Evolutionary conservation across 2,113 vertebrate species (phyloP), one percentile per base, ranked within the genome.

Genomic region (Micromys minutus): DNA sequence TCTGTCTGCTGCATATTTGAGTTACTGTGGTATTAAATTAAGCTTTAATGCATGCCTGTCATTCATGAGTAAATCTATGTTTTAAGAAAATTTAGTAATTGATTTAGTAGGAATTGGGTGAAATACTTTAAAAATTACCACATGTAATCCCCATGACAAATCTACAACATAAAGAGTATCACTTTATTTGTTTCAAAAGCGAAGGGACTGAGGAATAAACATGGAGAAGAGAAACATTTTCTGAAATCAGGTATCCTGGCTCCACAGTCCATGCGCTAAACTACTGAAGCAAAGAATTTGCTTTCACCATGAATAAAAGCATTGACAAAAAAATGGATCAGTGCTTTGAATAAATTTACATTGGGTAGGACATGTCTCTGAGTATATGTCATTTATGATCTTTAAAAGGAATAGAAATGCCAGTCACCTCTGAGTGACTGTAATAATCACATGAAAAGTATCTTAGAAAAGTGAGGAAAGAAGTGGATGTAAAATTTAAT

Each of bases 361-460:
- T 13, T 21, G 26, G 42, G 31, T 75, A 2, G 76, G 75, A 71
- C 36, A 90, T 3, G 22, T 79, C 61, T 92, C 61, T 84, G 67
- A 95, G n/a, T 72, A 36, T 47, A 75, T 65, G 75, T 89, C 59
- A 67, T 75, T 96, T 91, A 71, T 17, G 72, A 65, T 29, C 93
- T 69, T 91, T 89, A 34, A 74, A 96, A 97, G 89, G 47, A 95
- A 90, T 3, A 87, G 59, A 74, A 76, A 87, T 87, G 67, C 45
- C 91, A 93, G 24, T 95, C 90, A 95, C 21, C 3, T 65, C n/a
- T 71, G 74, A 90, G 1, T 77, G 61, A 84, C 39, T 86, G 39
- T 55, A 72, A 85, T 76, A 76, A 94, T 84, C 79, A 89, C 29
- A 61, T 42, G 55, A 36, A 79, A 95, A 86, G 34, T 1, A 26